Evolutionary conservation across 2,113 vertebrate genomes (phyloP).

Genomic region (Grammomys dolichurus): DNA sequence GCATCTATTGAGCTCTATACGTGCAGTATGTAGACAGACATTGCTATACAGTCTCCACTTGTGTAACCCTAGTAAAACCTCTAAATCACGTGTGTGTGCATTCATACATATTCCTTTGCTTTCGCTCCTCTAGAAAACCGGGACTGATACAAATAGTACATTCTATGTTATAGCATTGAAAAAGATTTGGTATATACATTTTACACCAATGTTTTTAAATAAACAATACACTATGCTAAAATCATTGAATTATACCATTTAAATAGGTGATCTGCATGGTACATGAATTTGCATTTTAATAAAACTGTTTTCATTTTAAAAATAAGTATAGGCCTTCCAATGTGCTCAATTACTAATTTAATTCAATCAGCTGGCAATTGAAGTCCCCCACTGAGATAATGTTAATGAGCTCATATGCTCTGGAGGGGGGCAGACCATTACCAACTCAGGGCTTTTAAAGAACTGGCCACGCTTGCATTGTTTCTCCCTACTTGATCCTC

Average conservation of each 20-base stretch:
- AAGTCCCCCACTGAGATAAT: not conserved
- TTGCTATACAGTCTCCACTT: not conserved
- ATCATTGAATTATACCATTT: not conserved
- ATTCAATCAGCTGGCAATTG: slow-evolving; percentile 2
- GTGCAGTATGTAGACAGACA: not conserved
- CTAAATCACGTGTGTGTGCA: not conserved
- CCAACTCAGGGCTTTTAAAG: not conserved
- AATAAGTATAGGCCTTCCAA: not conserved
- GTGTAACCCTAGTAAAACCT: not conserved
- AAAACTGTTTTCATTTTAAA: not conserved
- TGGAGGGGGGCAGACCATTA: not conserved
- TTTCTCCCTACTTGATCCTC: not conserved
- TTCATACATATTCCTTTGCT: not conserved
- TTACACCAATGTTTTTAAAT: not conserved
- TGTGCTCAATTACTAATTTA: slow-evolving; percentile 7
- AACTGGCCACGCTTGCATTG: not conserved
- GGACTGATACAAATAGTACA: not conserved
- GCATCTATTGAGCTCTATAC: not conserved
- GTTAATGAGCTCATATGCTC: not conserved
- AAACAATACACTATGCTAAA: not conserved
- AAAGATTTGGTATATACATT: not conserved
- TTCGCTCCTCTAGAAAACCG: not conserved
- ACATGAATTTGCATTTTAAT: not conserved
- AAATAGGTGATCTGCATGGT: not conserved
- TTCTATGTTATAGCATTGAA: not conserved